Conservation (phyloP, 92 coral and sea anemone genomes). For the Virgularia gustaviana region DNA sequence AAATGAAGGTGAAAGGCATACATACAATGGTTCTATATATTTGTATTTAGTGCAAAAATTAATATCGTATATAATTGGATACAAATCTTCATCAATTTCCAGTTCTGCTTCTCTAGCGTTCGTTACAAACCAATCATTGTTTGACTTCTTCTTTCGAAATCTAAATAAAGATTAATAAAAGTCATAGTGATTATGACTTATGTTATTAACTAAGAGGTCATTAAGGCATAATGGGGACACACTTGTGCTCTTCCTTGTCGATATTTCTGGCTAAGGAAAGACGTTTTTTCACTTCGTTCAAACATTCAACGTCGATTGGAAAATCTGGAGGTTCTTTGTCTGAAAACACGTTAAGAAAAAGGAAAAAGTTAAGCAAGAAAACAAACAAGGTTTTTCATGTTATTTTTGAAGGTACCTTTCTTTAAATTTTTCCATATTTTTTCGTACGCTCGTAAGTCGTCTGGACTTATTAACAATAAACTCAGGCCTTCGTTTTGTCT, state of each 20-base stretch:
- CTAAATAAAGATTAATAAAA: constrained; percentile 33
- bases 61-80: too few species aligned
- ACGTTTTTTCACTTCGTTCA: constrained; percentile 62
- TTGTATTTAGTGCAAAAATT: not conserved
- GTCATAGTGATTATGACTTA: not conserved
- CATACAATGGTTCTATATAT: too few species aligned
- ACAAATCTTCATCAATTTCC: constrained; percentile 91
- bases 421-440: constrained; percentile 83
- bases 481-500: constrained; percentile 82
- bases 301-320: constrained; percentile 68
- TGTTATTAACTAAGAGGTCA: not conserved
- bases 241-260: constrained; percentile 93
- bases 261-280: constrained; percentile 74
- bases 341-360: constrained; percentile 4
- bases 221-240: not conserved
- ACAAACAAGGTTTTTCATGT: not conserved
- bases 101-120: constrained; percentile 95
- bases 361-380: not conserved
- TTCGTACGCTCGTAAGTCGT: constrained; percentile 73
- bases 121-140: constrained; percentile 75
- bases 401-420: constrained; percentile 48
- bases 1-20: not conserved
- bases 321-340: constrained; percentile 80
- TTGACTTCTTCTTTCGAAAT: constrained; percentile 69
- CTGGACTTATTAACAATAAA: constrained; percentile 80